These are phyloP conservation scores for Spinibarbus caldwelli DNA, from an alignment of 2,797 vertebrate genomes.

Conservation along the genomic window DNA sequence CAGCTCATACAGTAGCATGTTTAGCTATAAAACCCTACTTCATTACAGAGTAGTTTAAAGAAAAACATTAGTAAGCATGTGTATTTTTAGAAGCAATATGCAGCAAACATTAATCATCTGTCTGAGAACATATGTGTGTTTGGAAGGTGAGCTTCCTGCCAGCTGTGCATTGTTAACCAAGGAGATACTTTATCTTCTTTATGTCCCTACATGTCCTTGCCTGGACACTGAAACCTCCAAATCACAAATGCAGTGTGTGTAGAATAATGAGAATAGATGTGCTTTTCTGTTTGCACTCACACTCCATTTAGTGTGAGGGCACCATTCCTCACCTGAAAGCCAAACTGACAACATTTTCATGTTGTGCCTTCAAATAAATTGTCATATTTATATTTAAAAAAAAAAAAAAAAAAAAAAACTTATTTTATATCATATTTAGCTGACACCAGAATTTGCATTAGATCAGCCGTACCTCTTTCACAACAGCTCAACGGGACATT, in stretches of 20 bases:
- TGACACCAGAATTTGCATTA: not conserved
- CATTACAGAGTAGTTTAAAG: not conserved
- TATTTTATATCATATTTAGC: not conserved
- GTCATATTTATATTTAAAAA: not conserved
- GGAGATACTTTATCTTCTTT: slow-evolving; percentile 12
- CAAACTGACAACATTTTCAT: slow-evolving; percentile 12
- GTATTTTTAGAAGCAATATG: slow-evolving; percentile 25
- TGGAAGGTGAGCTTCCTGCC: slow-evolving; percentile 5
- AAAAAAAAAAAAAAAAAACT: not conserved
- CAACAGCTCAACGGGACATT: not conserved
- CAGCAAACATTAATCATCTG: slow-evolving; percentile 34
- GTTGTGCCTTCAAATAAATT: not conserved
- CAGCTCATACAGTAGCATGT: not conserved
- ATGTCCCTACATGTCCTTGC: not conserved
- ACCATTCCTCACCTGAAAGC: not conserved
- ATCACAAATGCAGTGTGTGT: not conserved
- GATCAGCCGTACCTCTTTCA: not conserved
- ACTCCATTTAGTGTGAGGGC: not conserved
- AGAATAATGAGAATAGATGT: slow-evolving; percentile 15
- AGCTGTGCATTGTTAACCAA: slow-evolving; percentile 18
- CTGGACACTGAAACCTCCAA: not conserved
- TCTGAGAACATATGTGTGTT: slow-evolving; percentile 41
- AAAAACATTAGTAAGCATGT: slow-evolving; percentile 24
- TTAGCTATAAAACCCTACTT: not conserved
- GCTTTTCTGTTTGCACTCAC: not conserved